phyloP scores from a whole-genome alignment of 35 echinoderm and acorn worm species.

The Apostichopus japonicus region DNA sequence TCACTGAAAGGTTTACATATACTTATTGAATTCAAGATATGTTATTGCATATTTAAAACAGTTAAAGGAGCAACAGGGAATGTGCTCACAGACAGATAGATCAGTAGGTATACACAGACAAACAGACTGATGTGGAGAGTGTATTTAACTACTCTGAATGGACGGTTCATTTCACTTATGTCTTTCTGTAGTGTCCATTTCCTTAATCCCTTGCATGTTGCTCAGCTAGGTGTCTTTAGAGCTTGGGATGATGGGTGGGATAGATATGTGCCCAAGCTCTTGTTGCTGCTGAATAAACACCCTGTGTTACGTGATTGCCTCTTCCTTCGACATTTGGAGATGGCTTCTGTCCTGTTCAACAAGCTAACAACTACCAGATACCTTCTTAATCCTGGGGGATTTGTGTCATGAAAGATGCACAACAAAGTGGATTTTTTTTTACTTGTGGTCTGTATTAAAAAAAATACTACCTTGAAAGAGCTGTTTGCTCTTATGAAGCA shows the following conservation, averaged over 20 bases:
- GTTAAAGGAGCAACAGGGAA: too few relatives aligned
- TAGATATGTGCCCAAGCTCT: not conserved
- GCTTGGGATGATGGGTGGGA: not conserved
- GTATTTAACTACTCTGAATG: too few relatives aligned
- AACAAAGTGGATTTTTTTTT: slow-evolving; percentile 10
- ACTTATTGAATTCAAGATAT: too few relatives aligned
- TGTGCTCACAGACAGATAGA: too few relatives aligned
- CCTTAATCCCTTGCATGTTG: not conserved
- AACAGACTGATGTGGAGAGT: too few relatives aligned
- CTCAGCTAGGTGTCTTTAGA: too few relatives aligned
- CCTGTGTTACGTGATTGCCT: not conserved
- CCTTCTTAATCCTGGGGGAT: slow-evolving; percentile 38
- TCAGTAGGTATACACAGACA: too few relatives aligned
- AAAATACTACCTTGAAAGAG: not conserved
- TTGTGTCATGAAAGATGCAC: slow-evolving; percentile 15
- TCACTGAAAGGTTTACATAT: too few relatives aligned
- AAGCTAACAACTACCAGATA: slow-evolving; percentile 34
- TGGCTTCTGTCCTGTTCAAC: not conserved
- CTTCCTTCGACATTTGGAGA: slow-evolving; percentile 11
- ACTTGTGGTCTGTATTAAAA: not conserved
- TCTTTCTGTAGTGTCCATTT: too few relatives aligned
- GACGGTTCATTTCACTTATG: too few relatives aligned
- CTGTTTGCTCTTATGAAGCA: not conserved
- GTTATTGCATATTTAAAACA: too few relatives aligned
- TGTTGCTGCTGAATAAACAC: slow-evolving; percentile 18